phyloP scores from a whole-genome alignment of 2,113 vertebrate genomes.

The Hyaena hyaena region DNA sequence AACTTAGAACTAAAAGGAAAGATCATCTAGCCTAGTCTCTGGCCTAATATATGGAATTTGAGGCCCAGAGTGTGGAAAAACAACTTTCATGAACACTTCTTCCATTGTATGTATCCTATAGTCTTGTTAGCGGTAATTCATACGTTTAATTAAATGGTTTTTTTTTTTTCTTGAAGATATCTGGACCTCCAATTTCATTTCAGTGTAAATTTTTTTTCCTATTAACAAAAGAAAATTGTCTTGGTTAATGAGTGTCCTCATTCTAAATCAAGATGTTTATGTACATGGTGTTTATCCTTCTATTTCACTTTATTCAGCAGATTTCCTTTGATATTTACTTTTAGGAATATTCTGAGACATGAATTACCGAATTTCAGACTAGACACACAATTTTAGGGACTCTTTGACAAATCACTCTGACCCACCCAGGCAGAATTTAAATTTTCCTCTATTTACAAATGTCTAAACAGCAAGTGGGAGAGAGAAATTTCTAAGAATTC shows the following conservation, averaged over 20 bases:
- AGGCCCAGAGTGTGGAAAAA: neutral
- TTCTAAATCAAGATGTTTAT: constrained; percentile 39
- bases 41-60: neutral
- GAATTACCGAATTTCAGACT: neutral
- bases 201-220: neutral
- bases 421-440: neutral
- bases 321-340: neutral
- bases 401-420: constrained; percentile 19
- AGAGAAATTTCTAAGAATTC: neutral
- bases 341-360: neutral
- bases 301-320: neutral
- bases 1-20: neutral
- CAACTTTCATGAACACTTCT: neutral
- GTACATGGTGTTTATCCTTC: neutral
- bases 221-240: constrained; percentile 18
- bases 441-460: neutral
- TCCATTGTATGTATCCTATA: neutral
- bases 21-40: neutral
- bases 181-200: neutral
- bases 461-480: neutral
- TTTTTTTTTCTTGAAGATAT: neutral
- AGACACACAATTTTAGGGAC: constrained; percentile 14
- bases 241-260: constrained; percentile 30
- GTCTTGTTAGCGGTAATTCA: neutral
- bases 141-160: constrained; percentile 13